phyloP scores from a whole-genome alignment of 2,888 invertebrate species.

The Drosophila cyrtoloma region DNA sequence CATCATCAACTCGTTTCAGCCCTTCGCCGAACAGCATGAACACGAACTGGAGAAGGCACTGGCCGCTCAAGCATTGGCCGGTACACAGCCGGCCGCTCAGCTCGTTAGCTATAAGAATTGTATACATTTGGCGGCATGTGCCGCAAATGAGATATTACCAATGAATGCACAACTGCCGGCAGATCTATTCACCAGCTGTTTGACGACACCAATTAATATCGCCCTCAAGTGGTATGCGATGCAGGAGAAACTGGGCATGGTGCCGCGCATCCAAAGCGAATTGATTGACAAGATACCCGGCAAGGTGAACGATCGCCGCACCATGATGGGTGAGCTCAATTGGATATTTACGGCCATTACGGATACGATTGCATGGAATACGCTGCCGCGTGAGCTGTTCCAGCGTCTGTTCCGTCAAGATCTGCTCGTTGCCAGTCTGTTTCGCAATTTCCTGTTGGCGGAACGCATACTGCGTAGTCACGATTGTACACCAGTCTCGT shows the following conservation, averaged over 20 bases:
- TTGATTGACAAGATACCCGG: constrained; percentile 99
- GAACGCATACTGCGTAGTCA: constrained; percentile 98
- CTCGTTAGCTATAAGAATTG: constrained; percentile 91
- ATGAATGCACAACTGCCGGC: constrained; percentile 99
- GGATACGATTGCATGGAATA: constrained; percentile 99
- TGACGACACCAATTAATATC: constrained; percentile 99
- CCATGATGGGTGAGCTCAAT: constrained; percentile 99
- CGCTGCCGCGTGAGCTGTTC: constrained; percentile 96
- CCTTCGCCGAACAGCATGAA: constrained; percentile 96
- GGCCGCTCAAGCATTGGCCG: constrained; percentile 16
- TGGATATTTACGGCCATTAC: constrained; percentile 99
- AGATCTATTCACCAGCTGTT: constrained; percentile 98
- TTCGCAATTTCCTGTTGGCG: constrained; percentile 98
- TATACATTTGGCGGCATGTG: constrained; percentile 98
- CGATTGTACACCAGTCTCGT: constrained; percentile 98
- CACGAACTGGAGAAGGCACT: constrained; percentile 88
- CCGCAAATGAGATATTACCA: constrained; percentile 96
- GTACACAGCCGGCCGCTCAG: constrained; percentile 26
- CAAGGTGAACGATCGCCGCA: constrained; percentile 95
- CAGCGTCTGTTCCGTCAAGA: constrained; percentile 99
- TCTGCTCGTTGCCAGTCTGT: constrained; percentile 98
- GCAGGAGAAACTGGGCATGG: constrained; percentile 91
- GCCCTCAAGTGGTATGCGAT: constrained; percentile 97
- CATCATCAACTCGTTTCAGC: constrained; percentile 95
- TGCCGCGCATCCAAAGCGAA: constrained; percentile 93